Conservation (phyloP, 1,140 invertebrate genomes). For the Macrostomum lignano region DNA sequence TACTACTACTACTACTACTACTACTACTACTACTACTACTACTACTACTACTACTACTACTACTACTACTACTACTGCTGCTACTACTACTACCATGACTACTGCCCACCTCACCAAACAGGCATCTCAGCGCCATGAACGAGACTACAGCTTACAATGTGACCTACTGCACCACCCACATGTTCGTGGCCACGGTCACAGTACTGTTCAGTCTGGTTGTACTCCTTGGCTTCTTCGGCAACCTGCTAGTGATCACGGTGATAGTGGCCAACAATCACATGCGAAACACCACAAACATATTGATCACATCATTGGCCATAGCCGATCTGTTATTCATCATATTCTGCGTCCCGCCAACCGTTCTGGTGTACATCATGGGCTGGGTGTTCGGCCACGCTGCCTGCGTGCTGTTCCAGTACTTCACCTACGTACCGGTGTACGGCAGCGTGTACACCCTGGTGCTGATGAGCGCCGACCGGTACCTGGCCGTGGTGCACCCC, state of each 20-base stretch:
- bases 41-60: too few relatives aligned
- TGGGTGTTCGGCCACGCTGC: slow-evolving; percentile 69
- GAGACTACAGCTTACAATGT: too few relatives aligned
- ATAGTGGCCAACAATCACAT: slow-evolving; percentile 59
- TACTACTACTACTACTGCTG: too few relatives aligned
- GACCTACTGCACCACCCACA: too few relatives aligned
- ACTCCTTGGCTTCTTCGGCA: slow-evolving; percentile 55
- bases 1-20: too few relatives aligned
- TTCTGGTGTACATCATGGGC: slow-evolving; percentile 21
- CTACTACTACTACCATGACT: too few relatives aligned
- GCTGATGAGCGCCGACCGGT: slow-evolving; percentile 72
- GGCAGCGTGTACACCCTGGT: slow-evolving; percentile 73
- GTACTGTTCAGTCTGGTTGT: slow-evolving; percentile 63
- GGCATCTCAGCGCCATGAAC: too few relatives aligned
- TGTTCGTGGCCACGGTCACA: too few relatives aligned
- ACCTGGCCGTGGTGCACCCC: slow-evolving; percentile 70
- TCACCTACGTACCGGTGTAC: slow-evolving; percentile 46
- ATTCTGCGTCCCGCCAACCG: slow-evolving; percentile 38
- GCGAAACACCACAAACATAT: slow-evolving; percentile 63
- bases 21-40: too few relatives aligned
- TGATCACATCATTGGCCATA: slow-evolving; percentile 33
- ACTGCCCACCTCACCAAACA: too few relatives aligned
- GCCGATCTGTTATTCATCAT: slow-evolving; percentile 74
- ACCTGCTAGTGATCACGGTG: slow-evolving; percentile 50
- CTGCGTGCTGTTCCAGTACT: slow-evolving; percentile 57